Evolutionary conservation across 2,113 vertebrate species (phyloP).

Genomic region (Orcinus orca): DNA sequence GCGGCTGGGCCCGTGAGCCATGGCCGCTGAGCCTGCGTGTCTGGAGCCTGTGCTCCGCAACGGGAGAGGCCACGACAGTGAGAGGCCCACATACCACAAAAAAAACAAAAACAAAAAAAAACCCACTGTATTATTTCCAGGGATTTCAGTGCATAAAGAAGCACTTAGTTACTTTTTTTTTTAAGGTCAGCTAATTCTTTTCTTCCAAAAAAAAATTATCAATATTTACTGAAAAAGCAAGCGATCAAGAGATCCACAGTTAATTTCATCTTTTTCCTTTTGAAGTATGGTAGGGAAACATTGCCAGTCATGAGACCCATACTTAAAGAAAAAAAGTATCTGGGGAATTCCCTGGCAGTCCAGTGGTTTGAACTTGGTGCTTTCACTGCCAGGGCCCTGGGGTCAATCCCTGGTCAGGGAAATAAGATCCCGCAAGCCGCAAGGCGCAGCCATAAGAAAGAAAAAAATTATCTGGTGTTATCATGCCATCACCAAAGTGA

Average conservation of each 20-base stretch:
- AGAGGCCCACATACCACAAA: no score
- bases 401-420: not conserved
- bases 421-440: not conserved
- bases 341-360: not conserved
- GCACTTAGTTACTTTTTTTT: not conserved
- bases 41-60: no score
- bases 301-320: not conserved
- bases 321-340: not conserved
- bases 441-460: not conserved
- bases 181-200: not conserved
- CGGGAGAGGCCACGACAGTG: no score
- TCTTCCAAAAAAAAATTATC: not conserved
- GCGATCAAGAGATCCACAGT: not conserved
- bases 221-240: slow-evolving; percentile 14
- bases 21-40: no score
- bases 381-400: not conserved
- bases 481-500: not conserved
- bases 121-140: not conserved
- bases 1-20: no score
- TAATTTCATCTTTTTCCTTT: not conserved
- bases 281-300: not conserved
- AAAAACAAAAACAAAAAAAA: no score
- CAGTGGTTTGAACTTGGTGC: not conserved
- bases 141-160: not conserved
- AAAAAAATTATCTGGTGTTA: not conserved